Evolutionary conservation across 2,888 invertebrate genomes (phyloP), one percentile per base, ranked within the genome.

Genomic region (Atherix ibis): DNA sequence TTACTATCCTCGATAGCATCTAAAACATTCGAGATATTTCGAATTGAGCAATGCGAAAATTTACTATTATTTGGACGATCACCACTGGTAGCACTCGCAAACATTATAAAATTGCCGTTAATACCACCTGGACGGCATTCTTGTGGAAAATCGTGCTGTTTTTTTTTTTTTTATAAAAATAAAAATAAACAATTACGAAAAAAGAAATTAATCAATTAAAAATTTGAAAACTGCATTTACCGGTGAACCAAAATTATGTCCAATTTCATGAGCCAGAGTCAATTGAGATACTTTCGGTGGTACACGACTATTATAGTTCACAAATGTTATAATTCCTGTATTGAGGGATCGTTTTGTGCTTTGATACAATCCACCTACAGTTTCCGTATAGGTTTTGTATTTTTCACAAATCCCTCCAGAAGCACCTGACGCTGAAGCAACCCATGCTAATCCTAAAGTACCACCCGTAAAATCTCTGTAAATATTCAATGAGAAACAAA

Each of bases 391-490:
- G 2, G 88, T 82, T 64, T 97, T 95, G 65, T 88, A 91, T 58
- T 85, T 87, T 64, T 98, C 97, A 63, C 98, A 98, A 48, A 98
- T 94, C 33, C 98, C 98, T 32, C 98, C 98, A 4, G 94, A 94
- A 3, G 95, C 94, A 38, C 91, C 97, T 38, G 87, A 87, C 0
- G 94, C 91, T 42, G 92, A 89, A 18, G 97, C 98, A 16, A 99
- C 98, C 98, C 98, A 99, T 4, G 98, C 98, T 30, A 99, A 66
- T 15, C 98, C 98, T 27, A 98, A 68, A 13, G 98, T 98, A 39
- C 98, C 98, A 6, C 94, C 94, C 14, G 91, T 91, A 58, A 98
- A 98, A 62, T 98, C 97, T 50, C 94, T 73, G n/a, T n/a, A n/a
- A n/a, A n/a, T n/a, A n/a, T n/a, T n/a, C n/a, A n/a, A n/a, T n/a